A percentile compares a stretch with the other conserved stretches of the same genome.
These are phyloP conservation scores for Diglossa brunneiventris DNA, from an alignment of 2,113 vertebrate genomes.

Conservation along the genomic window DNA sequence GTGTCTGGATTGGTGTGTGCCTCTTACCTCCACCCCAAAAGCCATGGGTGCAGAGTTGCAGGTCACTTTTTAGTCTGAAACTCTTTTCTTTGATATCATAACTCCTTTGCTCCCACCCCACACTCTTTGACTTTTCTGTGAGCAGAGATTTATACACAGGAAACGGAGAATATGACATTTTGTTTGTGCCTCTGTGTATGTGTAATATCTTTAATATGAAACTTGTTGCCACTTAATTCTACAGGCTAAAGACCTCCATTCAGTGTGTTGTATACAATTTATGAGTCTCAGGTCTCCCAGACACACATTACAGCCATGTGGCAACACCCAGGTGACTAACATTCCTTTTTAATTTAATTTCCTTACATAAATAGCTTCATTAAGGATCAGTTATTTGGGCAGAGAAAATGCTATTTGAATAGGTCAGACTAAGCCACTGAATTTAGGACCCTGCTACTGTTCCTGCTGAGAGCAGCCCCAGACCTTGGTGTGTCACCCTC, in stretches of 20 bases:
- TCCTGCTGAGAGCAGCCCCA: neutral
- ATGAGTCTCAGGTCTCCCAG: conserved; percentile 63
- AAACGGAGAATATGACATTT: conserved; percentile 63
- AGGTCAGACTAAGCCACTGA: conserved; percentile 24
- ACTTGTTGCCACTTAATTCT: conserved; percentile 66
- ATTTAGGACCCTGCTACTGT: conserved; percentile 45
- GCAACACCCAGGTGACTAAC: conserved; percentile 67
- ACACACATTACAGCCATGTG: conserved; percentile 25
- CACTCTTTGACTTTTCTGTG: neutral
- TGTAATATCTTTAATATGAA: conserved; percentile 68
- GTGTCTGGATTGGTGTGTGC: neutral
- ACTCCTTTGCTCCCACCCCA: neutral
- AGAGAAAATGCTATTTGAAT: conserved; percentile 60
- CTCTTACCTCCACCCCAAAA: neutral
- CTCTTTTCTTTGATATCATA: neutral
- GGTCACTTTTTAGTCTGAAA: neutral
- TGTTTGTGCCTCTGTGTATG: conserved; percentile 54
- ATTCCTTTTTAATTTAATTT: conserved; percentile 76
- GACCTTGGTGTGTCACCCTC: neutral
- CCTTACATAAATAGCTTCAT: conserved; percentile 72
- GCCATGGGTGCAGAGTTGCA: neutral
- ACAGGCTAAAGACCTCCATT: conserved; percentile 64
- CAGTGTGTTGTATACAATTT: conserved; percentile 61
- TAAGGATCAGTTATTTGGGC: conserved; percentile 69
- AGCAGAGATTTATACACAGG: conserved; percentile 43